Base-by-base conservation (phyloP, 2,888 invertebrate genomes). In the Magallana nippona region DNA sequence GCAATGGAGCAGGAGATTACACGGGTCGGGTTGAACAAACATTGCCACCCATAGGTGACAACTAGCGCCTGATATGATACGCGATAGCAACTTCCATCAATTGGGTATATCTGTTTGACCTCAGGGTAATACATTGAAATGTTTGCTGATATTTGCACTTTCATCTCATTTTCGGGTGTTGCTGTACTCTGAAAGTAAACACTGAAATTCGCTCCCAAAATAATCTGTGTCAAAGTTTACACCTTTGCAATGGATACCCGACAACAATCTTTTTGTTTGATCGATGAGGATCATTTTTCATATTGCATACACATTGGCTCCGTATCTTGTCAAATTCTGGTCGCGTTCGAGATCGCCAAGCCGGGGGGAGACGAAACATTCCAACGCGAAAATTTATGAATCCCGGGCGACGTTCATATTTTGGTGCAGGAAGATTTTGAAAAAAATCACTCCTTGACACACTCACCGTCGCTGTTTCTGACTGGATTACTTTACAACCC, bases 91-190 rank as follows among this genome's bases (percentile, higher is more conserved):
- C 71, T 32, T 71, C 15, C 71, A 27, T 71, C 71, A 71, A 10
- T 13, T 32, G 13, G 15, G 27, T 71, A 71, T 71, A 71, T 71
- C 71, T 71, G 71, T 22, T 27, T 71, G 15, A 71, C 71, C 71
- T 71, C 11, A 8, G 13, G 71, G 71, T 71, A 32, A 71, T 27
- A 71, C 71, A 71, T 71, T 71, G 71, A 27, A 22, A 71, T 71
- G 71, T 71, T 71, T 71, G 71, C 71, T 71, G 11, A 32, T 71
- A 71, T 71, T 71, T 71, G 71, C 71, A 71, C 71, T 71, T 71
- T 71, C 71, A 71, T 71, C 71, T 32, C 71, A 71, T 71, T 71
- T 71, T 27, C 5, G 22, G 71, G 71, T 71, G 71, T 71, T 71
- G 22, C 71, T 71, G 13, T 27, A 71, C 22, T 44, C 44, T 71